Percentiles rank a stretch among this genome's conserved stretches.
Evolutionary conservation across 2,797 vertebrate species (phyloP).

Genomic region (Taenioides sp.): DNA sequence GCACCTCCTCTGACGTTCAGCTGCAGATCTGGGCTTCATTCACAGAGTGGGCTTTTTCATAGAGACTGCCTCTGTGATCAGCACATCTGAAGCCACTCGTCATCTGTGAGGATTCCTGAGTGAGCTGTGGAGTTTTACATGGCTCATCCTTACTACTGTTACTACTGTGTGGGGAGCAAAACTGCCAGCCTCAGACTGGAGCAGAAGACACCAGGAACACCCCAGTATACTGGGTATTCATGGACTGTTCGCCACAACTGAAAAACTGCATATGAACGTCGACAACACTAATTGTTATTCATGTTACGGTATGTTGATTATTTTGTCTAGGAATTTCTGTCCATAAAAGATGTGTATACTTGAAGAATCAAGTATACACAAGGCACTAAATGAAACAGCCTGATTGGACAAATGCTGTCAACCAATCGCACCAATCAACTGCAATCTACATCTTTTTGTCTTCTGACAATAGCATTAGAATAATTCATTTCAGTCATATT

Average conservation of each 20-base stretch:
- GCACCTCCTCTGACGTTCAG: slow-evolving; percentile 63
- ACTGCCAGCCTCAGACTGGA: slow-evolving; percentile 48
- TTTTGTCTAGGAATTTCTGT: background rate
- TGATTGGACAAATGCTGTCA: slow-evolving; percentile 36
- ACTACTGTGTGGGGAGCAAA: slow-evolving; percentile 44
- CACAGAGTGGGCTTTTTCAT: slow-evolving; percentile 65
- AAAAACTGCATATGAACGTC: background rate
- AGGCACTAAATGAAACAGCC: slow-evolving; percentile 1
- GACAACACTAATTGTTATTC: background rate
- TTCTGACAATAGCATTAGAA: slow-evolving; percentile 61
- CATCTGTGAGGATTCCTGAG: slow-evolving; percentile 71
- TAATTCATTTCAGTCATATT: slow-evolving; percentile 73
- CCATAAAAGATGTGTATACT: background rate
- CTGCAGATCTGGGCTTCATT: slow-evolving; percentile 64
- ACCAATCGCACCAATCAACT: slow-evolving; percentile 50
- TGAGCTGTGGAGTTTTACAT: slow-evolving; percentile 55
- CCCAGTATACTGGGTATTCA: background rate
- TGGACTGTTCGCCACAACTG: slow-evolving; percentile 6
- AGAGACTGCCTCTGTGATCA: slow-evolving; percentile 68
- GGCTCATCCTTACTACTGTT: slow-evolving; percentile 50
- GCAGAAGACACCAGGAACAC: slow-evolving; percentile 3
- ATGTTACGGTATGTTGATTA: background rate
- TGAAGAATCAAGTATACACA: background rate
- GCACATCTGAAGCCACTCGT: slow-evolving; percentile 66
- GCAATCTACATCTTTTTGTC: slow-evolving; percentile 67